Conservation (phyloP, 2,888 invertebrate species). For the Opisthograptis luteolata region DNA sequence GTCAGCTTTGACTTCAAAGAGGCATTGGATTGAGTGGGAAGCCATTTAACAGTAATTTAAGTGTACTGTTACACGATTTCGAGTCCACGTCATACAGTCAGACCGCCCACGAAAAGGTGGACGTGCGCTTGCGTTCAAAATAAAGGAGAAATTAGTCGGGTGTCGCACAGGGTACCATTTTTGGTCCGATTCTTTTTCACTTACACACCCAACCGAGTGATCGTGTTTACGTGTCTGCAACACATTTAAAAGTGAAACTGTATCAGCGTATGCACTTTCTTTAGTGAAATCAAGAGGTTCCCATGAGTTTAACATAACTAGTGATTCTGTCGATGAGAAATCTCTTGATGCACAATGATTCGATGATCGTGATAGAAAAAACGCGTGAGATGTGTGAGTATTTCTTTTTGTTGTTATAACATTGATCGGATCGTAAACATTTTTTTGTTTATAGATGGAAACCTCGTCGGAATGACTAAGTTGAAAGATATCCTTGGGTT, state of each 20-base stretch:
- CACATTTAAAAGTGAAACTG: constrained; percentile 43
- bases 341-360: constrained; percentile 47
- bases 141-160: constrained; percentile 58
- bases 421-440: constrained; percentile 19
- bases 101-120: constrained; percentile 73
- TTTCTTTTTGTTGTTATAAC: constrained; percentile 31
- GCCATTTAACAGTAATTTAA: constrained; percentile 42
- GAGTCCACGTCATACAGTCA: constrained; percentile 76
- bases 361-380: constrained; percentile 49
- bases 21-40: constrained; percentile 60
- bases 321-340: constrained; percentile 46
- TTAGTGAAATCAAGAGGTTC: constrained; percentile 56
- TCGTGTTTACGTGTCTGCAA: constrained; percentile 29
- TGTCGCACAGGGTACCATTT: constrained; percentile 54
- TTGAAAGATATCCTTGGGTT: constrained; percentile 14
- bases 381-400: constrained; percentile 78
- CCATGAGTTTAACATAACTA: constrained; percentile 53
- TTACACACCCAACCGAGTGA: constrained; percentile 24
- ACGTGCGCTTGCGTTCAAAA: constrained; percentile 68
- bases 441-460: constrained; percentile 34
- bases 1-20: constrained; percentile 37
- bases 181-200: constrained; percentile 46
- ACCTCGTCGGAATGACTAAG: constrained; percentile 23
- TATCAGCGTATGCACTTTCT: constrained; percentile 49
- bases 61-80: constrained; percentile 66